These are phyloP conservation scores for Abrostola tripartita DNA, from an alignment of 2,888 invertebrate species.

Conservation along the genomic window DNA sequence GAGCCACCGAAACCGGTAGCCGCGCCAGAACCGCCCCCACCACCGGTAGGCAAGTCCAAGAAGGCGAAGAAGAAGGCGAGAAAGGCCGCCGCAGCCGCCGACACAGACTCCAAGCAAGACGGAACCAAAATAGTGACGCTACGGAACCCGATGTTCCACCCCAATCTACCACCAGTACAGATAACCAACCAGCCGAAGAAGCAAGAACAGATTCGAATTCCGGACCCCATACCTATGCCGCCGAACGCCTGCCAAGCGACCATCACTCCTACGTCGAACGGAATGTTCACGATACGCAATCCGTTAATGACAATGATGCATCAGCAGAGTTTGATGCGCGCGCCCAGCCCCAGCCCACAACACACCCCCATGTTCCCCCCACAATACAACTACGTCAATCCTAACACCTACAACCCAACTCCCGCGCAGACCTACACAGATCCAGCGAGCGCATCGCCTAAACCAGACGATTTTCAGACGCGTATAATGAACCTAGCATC, in stretches of 20 bases:
- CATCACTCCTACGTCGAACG: slow-evolving; percentile 87
- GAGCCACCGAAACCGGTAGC: slow-evolving; percentile 76
- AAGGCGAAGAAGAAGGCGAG: slow-evolving; percentile 85
- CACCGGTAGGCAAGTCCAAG: slow-evolving; percentile 73
- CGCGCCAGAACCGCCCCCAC: slow-evolving; percentile 67
- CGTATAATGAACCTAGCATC: slow-evolving; percentile 80
- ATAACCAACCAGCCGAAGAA: slow-evolving; percentile 72
- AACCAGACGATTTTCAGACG: slow-evolving; percentile 75
- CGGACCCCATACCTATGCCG: slow-evolving; percentile 84
- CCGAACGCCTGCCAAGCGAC: slow-evolving; percentile 84
- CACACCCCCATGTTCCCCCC: slow-evolving; percentile 66
- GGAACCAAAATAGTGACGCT: slow-evolving; percentile 92
- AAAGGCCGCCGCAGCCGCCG: slow-evolving; percentile 80
- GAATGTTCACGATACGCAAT: slow-evolving; percentile 95
- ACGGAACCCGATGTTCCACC: slow-evolving; percentile 93
- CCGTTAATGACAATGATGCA: slow-evolving; percentile 89
- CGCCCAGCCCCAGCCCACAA: slow-evolving; percentile 65
- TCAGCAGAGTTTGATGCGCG: slow-evolving; percentile 77
- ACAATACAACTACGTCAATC: slow-evolving; percentile 75
- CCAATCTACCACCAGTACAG: slow-evolving; percentile 82
- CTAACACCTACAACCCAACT: slow-evolving; percentile 67
- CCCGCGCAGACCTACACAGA: slow-evolving; percentile 51
- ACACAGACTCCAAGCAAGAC: slow-evolving; percentile 67
- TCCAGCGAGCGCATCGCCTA: slow-evolving; percentile 58
- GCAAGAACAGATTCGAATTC: slow-evolving; percentile 76